Conservation (phyloP, 2,113 vertebrate genomes). For the Sphyrna mokarran region DNA sequence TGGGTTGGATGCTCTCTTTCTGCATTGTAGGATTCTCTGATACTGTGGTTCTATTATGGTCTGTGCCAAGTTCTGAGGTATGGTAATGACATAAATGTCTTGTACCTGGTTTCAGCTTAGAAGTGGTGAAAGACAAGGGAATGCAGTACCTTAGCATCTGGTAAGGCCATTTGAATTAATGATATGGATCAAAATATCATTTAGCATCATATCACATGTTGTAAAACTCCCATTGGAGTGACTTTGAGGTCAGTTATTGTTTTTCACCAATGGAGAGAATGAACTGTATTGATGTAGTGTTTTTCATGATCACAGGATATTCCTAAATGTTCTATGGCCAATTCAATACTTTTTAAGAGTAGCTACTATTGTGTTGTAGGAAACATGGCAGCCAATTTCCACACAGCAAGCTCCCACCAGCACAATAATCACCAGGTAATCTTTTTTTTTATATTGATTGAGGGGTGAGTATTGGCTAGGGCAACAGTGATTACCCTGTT, state of each 20-base stretch:
- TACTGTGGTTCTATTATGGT: background rate
- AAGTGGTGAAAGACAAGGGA: background rate
- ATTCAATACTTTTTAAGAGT: background rate
- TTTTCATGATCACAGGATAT: too few species aligned
- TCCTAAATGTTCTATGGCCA: too few species aligned
- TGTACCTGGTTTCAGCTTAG: background rate
- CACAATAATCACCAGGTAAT: background rate
- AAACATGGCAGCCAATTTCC: background rate
- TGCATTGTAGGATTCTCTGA: too few species aligned
- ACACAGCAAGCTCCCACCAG: background rate
- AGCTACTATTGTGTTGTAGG: background rate
- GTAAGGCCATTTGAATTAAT: background rate
- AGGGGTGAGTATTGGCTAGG: background rate
- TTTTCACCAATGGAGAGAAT: background rate
- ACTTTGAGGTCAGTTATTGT: constrained; percentile 4
- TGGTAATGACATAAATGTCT: too few species aligned
- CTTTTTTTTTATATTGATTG: background rate
- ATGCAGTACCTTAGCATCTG: background rate
- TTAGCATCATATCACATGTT: background rate
- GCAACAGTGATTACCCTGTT: background rate
- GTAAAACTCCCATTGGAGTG: background rate
- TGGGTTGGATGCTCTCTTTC: too few species aligned
- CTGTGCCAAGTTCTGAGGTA: background rate
- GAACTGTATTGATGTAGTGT: too few species aligned
- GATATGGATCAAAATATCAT: background rate